A percentile compares a stretch with the other conserved stretches of the same genome.
Conservation (phyloP, 2,888 invertebrate genomes). For the Anoncus sp. region DNA sequence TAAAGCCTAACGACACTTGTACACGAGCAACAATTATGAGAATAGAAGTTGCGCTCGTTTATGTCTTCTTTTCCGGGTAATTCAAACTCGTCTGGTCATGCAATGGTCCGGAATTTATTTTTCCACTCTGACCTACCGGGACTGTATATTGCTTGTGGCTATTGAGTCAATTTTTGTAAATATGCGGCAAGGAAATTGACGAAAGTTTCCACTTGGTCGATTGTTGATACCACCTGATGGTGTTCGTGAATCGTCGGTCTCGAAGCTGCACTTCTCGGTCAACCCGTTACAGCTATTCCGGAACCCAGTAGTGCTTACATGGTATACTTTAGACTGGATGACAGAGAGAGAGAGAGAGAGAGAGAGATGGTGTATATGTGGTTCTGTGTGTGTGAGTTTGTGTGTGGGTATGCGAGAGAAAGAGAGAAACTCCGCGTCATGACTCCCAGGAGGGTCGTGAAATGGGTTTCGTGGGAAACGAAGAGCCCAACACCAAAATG, state of each 20-base stretch:
- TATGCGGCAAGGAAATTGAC: slow-evolving; percentile 30
- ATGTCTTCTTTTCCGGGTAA: slow-evolving; percentile 45
- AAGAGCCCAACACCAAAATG: slow-evolving; percentile 49
- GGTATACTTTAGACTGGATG: slow-evolving; percentile 46
- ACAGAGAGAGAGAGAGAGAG: slow-evolving; percentile 16
- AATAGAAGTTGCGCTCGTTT: slow-evolving; percentile 43
- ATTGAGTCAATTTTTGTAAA: slow-evolving; percentile 49
- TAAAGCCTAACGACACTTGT: slow-evolving; percentile 56
- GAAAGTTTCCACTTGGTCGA: slow-evolving; percentile 30
- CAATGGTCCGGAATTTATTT: slow-evolving; percentile 22
- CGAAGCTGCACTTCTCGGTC: slow-evolving; percentile 59
- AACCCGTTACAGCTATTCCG: slow-evolving; percentile 60
- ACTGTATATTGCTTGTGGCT: neutral
- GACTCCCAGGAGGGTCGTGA: slow-evolving; percentile 71
- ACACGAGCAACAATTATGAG: slow-evolving; percentile 61
- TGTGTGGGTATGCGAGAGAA: too few relatives aligned
- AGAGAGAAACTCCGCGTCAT: slow-evolving; percentile 45
- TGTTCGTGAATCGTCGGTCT: slow-evolving; percentile 53
- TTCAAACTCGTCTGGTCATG: slow-evolving; percentile 22
- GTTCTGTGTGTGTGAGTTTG: too few relatives aligned
- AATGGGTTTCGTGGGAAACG: slow-evolving; percentile 56
- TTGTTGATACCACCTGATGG: neutral
- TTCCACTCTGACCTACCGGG: slow-evolving; percentile 2
- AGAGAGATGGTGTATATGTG: slow-evolving; percentile 2
- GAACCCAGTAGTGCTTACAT: slow-evolving; percentile 56